Evolutionary conservation across 2,797 vertebrate species (phyloP).

Genomic region (Cephalopachus bancanus): DNA sequence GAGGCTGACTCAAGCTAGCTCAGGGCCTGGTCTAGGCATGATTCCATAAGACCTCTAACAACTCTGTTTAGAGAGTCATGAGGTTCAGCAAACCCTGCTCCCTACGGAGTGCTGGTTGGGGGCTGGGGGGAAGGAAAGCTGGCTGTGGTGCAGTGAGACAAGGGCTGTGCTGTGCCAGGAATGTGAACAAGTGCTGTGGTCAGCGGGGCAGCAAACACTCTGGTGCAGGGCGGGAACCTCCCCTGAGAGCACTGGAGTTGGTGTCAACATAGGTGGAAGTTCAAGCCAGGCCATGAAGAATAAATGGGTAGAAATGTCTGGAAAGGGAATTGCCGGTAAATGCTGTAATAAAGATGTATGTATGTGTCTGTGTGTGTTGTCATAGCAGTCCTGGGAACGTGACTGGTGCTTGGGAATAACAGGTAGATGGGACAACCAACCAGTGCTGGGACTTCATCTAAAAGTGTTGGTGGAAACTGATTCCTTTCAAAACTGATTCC

Average conservation of each 20-base stretch:
- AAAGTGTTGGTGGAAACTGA: not conserved
- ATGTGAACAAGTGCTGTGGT: rapidly evolving
- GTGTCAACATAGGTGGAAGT: rapidly evolving
- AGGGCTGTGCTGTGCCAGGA: rapidly evolving
- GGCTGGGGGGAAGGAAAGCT: not conserved
- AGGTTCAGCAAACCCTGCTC: not conserved
- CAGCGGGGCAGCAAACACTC: too few relatives aligned
- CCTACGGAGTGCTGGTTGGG: rapidly evolving
- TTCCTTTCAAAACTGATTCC: too few relatives aligned
- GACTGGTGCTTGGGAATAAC: rapidly evolving
- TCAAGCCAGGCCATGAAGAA: not conserved
- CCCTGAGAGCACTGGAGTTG: rapidly evolving
- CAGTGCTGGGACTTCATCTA: rapidly evolving
- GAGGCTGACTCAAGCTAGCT: too few relatives aligned
- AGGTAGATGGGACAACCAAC: rapidly evolving
- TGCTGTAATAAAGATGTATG: not conserved
- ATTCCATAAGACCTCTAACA: not conserved
- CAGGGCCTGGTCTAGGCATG: rapidly evolving
- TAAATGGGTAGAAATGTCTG: rapidly evolving
- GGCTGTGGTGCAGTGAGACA: rapidly evolving
- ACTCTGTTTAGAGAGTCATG: rapidly evolving
- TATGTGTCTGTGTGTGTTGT: too few relatives aligned
- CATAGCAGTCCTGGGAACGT: rapidly evolving
- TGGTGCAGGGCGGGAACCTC: not conserved
- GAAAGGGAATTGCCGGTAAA: not conserved